Base-by-base conservation (phyloP, 2,888 invertebrate species). In the Pimpla rufipes region DNA sequence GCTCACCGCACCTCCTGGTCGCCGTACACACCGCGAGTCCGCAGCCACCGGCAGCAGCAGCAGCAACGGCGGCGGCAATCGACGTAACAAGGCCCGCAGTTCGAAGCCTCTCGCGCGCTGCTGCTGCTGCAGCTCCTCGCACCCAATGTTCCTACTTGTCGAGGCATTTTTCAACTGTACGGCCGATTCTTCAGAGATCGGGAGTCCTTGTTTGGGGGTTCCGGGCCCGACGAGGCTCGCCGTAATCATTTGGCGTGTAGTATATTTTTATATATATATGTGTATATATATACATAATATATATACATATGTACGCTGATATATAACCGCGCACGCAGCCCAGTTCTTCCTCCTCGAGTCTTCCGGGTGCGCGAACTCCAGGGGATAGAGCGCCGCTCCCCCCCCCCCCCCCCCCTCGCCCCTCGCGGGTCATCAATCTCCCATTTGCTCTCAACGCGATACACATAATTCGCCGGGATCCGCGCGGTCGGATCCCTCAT, bases 51-150 rank as follows among this genome's bases (percentile, higher is more conserved):
- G 1, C 29, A 29, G 5, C 29, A 29, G 29, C 29, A 29, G 29
- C 29, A 29, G 29, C 29, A 29, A 74, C n/a, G 2, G 57, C 57
- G 13, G 7, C 57, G 29, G 59, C 79, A 77, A 83, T 83, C 83
- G 83, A 83, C 73, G 79, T 77, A 83, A 83, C 83, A 77, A 83
- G 83, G 59, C 67, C 62, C 73, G 71, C 70, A 5, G 79, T 71
- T 75, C 59, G 79, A 71, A 76, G 66, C 76, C 42, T 73, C 57
- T 35, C 52, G 67, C 57, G 42, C n/a, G n/a, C n/a, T n/a, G n/a
- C n/a, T n/a, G n/a, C n/a, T n/a, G n/a, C n/a, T n/a, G n/a, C n/a
- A n/a, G n/a, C 59, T 62, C 37, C 78, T 68, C 73, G 73, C 67
- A 18, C 59, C 35, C 59, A 45, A 68, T 78, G 78, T 78, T 80